A percentile compares a stretch with the other conserved stretches of the same genome.
phyloP scores from a whole-genome alignment of 2,797 vertebrate genomes.

The Lerista edwardsae region DNA sequence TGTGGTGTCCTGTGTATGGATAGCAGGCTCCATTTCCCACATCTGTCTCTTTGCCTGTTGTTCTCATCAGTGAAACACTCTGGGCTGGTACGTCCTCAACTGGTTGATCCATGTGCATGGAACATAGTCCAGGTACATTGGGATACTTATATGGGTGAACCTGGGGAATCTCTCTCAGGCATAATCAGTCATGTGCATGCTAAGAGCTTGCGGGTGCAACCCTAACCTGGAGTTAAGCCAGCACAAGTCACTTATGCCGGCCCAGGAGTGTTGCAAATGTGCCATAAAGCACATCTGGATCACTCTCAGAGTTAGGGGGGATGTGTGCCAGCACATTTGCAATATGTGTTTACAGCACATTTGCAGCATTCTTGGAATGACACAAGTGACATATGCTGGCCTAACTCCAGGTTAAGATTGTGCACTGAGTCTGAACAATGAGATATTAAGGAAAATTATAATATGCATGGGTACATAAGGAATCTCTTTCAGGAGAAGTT shows the following conservation, averaged over 20 bases:
- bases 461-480: neutral
- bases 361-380: too few relatives aligned
- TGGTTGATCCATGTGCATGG: slow-evolving; percentile 7
- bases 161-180: slow-evolving; percentile 7
- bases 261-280: too few relatives aligned
- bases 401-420: too few relatives aligned
- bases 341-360: too few relatives aligned
- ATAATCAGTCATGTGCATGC: slow-evolving; percentile 14
- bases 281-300: too few relatives aligned
- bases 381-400: too few relatives aligned
- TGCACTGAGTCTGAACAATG: neutral
- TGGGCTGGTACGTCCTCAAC: neutral
- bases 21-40: neutral
- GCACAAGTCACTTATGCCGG: too few relatives aligned
- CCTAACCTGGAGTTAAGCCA: too few relatives aligned
- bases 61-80: slow-evolving; percentile 7
- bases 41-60: neutral
- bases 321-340: too few relatives aligned
- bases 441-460: slow-evolving; percentile 6
- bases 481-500: neutral
- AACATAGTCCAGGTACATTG: slow-evolving; percentile 23
- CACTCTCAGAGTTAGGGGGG: too few relatives aligned
- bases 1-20: neutral
- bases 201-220: too few relatives aligned
- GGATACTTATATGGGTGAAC: neutral